Percentiles rank a stretch among this genome's conserved stretches.
These are phyloP conservation scores for western clawed frog (Xenopus tropicalis) DNA, from an alignment of 2,113 vertebrate genomes.

Conservation along the genomic window UCB_Xtro_10.0 CM004443.2:65771001-65771500, in stretches of 20 bases:
- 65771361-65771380: background rate
- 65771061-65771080: too few species aligned
- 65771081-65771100: too few species aligned
- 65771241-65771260: background rate
- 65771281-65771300: constrained; percentile 10
- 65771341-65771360: constrained; percentile 6
- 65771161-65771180: background rate
- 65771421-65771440: constrained; percentile 1
- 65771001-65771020: too few species aligned
- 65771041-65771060: too few species aligned
- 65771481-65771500: background rate
- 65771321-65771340: constrained; percentile 14
- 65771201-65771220: background rate
- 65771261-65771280: constrained; percentile 14
- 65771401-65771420: constrained; percentile 11
- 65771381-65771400: background rate
- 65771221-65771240: background rate
- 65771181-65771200: constrained; percentile 17
- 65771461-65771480: background rate
- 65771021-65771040: too few species aligned
- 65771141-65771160: background rate
- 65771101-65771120: too few species aligned
- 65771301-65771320: constrained; percentile 18
- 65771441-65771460: constrained; percentile 2
- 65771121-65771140: background rate